Evolutionary conservation across 2,113 vertebrate species (phyloP).

Genomic region (Scatophagus argus): DNA sequence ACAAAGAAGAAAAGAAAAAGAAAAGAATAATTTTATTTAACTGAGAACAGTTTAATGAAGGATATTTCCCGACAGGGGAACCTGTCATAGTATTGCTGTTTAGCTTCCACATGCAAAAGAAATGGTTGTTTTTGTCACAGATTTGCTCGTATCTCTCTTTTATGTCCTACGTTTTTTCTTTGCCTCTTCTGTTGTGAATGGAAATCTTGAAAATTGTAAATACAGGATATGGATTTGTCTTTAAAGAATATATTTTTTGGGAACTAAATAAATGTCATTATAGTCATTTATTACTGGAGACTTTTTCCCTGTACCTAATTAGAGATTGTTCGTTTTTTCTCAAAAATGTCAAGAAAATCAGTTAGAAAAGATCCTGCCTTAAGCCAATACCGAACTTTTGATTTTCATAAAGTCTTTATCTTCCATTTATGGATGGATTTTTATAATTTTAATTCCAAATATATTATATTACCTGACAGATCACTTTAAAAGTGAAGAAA

Average conservation of each 20-base stretch:
- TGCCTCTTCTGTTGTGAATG: constrained; percentile 74
- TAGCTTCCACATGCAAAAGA: constrained; percentile 70
- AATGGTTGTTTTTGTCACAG: constrained; percentile 70
- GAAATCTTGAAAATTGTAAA: constrained; percentile 79
- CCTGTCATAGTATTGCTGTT: constrained; percentile 74
- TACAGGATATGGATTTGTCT: constrained; percentile 82
- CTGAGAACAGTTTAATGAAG: constrained; percentile 73
- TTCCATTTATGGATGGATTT: not conserved
- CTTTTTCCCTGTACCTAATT: constrained; percentile 9
- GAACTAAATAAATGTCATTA: constrained; percentile 83
- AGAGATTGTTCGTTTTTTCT: not conserved
- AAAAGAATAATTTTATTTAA: constrained; percentile 77
- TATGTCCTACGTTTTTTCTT: constrained; percentile 48
- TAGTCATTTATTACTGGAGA: constrained; percentile 76
- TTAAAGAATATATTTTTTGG: constrained; percentile 84
- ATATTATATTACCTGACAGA: not conserved
- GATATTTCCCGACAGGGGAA: constrained; percentile 65
- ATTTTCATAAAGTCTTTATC: not conserved
- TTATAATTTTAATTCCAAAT: not conserved
- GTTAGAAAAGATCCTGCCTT: not conserved
- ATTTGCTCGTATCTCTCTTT: constrained; percentile 68
- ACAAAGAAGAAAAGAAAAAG: not conserved
- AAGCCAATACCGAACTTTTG: not conserved
- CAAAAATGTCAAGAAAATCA: not conserved
- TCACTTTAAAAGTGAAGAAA: constrained; percentile 8